Conservation (phyloP, 53 echinoderm and acorn worm species). For the Crossaster papposus region DNA sequence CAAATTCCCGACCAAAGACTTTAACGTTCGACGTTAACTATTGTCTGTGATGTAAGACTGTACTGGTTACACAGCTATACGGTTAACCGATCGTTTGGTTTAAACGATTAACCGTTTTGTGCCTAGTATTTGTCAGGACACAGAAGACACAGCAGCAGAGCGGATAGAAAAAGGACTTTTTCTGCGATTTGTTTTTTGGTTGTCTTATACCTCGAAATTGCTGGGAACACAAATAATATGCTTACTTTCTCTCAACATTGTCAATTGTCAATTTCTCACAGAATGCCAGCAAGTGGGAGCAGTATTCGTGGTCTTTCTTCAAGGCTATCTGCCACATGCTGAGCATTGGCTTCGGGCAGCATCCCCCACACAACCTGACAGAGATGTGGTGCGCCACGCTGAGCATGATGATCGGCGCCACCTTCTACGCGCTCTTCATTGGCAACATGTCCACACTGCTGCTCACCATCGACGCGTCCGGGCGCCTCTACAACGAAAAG, state of each 20-base stretch:
- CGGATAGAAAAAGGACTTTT: no score
- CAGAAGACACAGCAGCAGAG: no score
- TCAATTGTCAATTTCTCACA: not conserved
- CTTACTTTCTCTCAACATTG: not conserved
- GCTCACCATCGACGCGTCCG: conserved; percentile 93
- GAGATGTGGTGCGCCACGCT: conserved; percentile 95
- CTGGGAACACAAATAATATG: not conserved
- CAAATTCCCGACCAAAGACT: no score
- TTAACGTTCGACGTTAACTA: no score
- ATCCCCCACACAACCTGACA: conserved; percentile 85
- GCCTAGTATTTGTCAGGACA: not conserved
- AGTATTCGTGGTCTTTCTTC: conserved; percentile 99
- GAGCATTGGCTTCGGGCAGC: conserved; percentile 92
- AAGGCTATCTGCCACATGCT: conserved; percentile 98
- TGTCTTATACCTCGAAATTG: no score
- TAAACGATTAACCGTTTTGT: not conserved
- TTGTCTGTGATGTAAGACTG: not conserved
- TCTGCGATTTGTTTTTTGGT: no score
- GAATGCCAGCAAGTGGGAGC: conserved; percentile 90
- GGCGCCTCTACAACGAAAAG: conserved; percentile 95
- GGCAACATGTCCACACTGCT: conserved; percentile 94
- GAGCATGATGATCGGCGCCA: conserved; percentile 93
- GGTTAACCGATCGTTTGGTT: not conserved
- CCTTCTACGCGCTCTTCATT: conserved; percentile 97
- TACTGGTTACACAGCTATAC: not conserved